These are phyloP conservation scores for Trichoplusia ni DNA, from an alignment of 1,140 invertebrate genomes.

Conservation along the genomic window DNA sequence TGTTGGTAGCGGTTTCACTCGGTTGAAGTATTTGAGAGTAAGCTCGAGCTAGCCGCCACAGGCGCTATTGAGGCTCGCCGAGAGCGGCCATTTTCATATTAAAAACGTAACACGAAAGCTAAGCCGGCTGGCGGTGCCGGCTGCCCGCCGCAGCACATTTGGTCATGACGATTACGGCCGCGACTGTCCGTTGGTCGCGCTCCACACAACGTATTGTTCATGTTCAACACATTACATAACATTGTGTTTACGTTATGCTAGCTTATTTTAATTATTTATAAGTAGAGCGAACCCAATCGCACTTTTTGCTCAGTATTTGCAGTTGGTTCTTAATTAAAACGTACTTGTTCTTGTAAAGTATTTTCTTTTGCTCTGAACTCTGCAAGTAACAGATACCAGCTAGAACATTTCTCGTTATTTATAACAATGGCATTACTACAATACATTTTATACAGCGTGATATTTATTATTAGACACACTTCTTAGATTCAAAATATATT, in stretches of 20 bases:
- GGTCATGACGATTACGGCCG: not conserved
- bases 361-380: too few relatives aligned
- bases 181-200: slow-evolving; percentile 5
- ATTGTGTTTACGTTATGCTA: too few relatives aligned
- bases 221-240: too few relatives aligned
- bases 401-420: too few relatives aligned
- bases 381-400: too few relatives aligned
- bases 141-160: too few relatives aligned
- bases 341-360: too few relatives aligned
- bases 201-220: not conserved
- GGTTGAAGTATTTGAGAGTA: not conserved
- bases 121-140: too few relatives aligned
- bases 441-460: not conserved
- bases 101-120: not conserved
- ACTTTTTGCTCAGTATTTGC: too few relatives aligned
- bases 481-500: slow-evolving; percentile 6
- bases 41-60: not conserved
- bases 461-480: slow-evolving; percentile 5
- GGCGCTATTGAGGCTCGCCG: not conserved
- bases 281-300: too few relatives aligned
- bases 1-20: not conserved
- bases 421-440: slow-evolving; percentile 3
- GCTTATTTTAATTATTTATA: too few relatives aligned
- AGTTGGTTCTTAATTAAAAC: too few relatives aligned
- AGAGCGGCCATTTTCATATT: slow-evolving; percentile 9